Percentiles rank a stretch among this genome's conserved stretches.
These are phyloP conservation scores for Chloroceryle amazona DNA, from an alignment of 2,797 vertebrate genomes.

Conservation along the genomic window DNA sequence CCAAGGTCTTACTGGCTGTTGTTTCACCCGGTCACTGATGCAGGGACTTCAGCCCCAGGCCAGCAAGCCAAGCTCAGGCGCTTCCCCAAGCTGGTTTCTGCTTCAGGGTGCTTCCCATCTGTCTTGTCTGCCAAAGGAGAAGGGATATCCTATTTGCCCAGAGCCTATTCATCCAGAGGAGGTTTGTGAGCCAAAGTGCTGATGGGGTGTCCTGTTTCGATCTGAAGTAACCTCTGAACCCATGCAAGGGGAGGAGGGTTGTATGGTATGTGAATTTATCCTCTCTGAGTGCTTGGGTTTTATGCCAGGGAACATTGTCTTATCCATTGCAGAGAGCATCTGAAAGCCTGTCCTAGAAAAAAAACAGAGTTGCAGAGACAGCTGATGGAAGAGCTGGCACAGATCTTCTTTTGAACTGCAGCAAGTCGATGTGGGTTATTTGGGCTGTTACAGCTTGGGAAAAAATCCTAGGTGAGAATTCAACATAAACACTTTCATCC, in stretches of 20 bases:
- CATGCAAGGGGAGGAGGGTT: fast-evolving
- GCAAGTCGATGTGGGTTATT: background rate
- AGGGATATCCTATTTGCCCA: background rate
- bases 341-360: constrained; percentile 24
- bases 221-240: background rate
- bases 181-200: background rate
- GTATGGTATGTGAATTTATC: background rate
- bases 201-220: fast-evolving
- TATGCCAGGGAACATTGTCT: background rate
- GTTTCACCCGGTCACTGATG: background rate
- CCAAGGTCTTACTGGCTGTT: background rate
- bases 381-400: constrained; percentile 6
- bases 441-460: background rate
- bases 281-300: background rate
- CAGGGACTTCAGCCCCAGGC: background rate
- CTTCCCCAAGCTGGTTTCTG: background rate
- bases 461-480: background rate
- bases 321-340: background rate
- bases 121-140: background rate
- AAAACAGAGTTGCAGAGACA: background rate
- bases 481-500: background rate
- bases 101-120: background rate
- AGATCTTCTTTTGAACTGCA: background rate
- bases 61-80: background rate
- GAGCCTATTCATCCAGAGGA: background rate